Conservation (phyloP, 2,113 vertebrate species). For the Pionites leucogaster region DNA sequence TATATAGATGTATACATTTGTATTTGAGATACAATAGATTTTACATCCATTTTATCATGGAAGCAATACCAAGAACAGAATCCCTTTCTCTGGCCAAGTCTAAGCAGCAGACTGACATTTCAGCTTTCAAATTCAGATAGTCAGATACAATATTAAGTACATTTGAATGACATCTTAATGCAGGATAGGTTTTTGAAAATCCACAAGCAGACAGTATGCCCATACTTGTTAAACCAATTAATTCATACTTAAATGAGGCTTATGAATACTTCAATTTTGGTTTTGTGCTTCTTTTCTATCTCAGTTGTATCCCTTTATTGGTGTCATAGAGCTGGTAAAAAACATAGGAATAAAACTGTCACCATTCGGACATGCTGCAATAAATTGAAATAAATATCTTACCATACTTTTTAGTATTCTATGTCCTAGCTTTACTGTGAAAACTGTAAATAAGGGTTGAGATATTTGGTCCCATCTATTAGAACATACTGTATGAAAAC, state of each 20-base stretch:
- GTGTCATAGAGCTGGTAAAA: not conserved
- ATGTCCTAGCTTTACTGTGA: not conserved
- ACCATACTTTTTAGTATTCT: not conserved
- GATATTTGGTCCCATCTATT: not conserved
- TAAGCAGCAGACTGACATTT: not conserved
- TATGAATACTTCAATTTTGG: not conserved
- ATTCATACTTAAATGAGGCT: not conserved
- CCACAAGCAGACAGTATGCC: not conserved
- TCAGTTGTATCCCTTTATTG: not conserved
- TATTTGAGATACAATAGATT: not conserved
- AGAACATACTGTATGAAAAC: not conserved
- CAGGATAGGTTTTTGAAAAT: not conserved
- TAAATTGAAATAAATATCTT: not conserved
- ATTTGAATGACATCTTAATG: not conserved
- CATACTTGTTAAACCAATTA: not conserved
- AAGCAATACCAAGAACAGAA: not conserved
- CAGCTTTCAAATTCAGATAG: not conserved
- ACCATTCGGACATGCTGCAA: not conserved
- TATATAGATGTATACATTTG: not conserved
- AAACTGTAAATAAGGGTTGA: not conserved
- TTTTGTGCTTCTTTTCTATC: not conserved
- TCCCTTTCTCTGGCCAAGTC: not conserved
- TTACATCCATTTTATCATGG: not conserved
- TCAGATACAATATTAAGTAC: not conserved
- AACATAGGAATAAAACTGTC: not conserved